A percentile compares a stretch with the other conserved stretches of the same genome.
These are phyloP conservation scores for Hyaena hyaena DNA, from an alignment of 2,113 vertebrate species.

Conservation along the genomic window DNA sequence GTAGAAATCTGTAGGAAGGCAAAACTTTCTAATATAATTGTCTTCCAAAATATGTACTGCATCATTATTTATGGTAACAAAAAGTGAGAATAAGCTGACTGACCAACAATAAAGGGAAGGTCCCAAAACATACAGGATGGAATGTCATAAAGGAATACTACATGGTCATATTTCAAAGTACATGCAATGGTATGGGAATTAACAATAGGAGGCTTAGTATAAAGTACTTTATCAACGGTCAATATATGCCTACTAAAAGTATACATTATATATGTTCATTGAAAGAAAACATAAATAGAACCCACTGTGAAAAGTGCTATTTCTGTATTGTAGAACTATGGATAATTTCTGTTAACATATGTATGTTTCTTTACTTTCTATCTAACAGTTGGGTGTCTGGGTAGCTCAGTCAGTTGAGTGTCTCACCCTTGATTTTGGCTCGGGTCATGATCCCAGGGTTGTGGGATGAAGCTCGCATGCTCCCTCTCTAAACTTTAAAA, in stretches of 20 bases:
- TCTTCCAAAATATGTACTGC: background rate
- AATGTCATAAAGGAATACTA: background rate
- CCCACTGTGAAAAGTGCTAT: background rate
- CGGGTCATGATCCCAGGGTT: no score
- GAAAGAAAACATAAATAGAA: background rate
- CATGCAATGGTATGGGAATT: background rate
- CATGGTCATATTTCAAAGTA: background rate
- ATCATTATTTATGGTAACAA: background rate
- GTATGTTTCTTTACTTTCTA: background rate
- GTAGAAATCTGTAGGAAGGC: background rate
- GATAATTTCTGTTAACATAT: background rate
- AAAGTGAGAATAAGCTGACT: background rate
- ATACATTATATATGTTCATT: background rate
- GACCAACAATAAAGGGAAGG: background rate
- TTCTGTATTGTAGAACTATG: background rate
- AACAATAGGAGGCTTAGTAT: background rate
- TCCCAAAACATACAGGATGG: background rate
- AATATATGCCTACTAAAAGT: background rate
- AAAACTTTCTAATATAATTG: background rate
- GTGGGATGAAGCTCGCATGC: no score
- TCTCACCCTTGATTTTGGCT: no score
- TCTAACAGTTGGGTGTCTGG: background rate
- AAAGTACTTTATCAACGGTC: background rate
- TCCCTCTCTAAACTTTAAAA: no score
- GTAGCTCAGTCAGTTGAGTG: no score